Base-by-base conservation (phyloP, 2,888 invertebrate genomes). In the Synergus japonicus region DNA sequence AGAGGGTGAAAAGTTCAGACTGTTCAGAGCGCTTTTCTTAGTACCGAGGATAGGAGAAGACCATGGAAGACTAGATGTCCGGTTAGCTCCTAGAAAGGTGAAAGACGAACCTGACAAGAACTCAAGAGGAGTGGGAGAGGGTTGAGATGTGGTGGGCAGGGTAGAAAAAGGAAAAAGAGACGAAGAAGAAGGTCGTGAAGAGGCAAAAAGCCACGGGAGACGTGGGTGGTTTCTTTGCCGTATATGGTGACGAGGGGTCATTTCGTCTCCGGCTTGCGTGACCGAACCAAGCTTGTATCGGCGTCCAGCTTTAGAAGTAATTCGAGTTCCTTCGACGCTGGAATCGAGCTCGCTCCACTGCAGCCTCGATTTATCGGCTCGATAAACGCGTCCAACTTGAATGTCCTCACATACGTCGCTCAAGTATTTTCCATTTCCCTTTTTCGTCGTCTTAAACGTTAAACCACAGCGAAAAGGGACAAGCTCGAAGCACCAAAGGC, bases 181-280 rank as follows among this genome's bases (percentile, higher is more conserved):
- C 12, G 73, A 49, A 77, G 46, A 41, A 18, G 44, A 64, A 37
- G 69, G 64, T 77, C 43, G 69, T 49, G 54, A 58, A 67, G 76
- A 67, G 78, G 54, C 63, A 67, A 78, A 76, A 60, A 76, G 76
- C 76, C 54, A 18, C 46, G 46, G 15, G 58, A 77, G 76, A 77
- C 76, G 79, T 78, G 76, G 81, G 79, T 77, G 78, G 81, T 78
- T 78, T 79, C 73, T 73, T 76, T 78, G 80, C 81, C 80, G 79
- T 83, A 81, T 83, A 81, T 80, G 77, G 80, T 76, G 78, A 79
- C 73, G 79, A 78, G 80, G 78, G 81, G 81, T 81, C 81, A 79
- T 80, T 83, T 58, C 22, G 79, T 77, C 69, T 66, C 76, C 76
- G 76, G 77, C 76, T 54, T 76, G 78, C 73, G 73, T 73, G 73